Conservation (phyloP, 64 coral and sea anemone species). For the Stichodactyla helianthus region DNA sequence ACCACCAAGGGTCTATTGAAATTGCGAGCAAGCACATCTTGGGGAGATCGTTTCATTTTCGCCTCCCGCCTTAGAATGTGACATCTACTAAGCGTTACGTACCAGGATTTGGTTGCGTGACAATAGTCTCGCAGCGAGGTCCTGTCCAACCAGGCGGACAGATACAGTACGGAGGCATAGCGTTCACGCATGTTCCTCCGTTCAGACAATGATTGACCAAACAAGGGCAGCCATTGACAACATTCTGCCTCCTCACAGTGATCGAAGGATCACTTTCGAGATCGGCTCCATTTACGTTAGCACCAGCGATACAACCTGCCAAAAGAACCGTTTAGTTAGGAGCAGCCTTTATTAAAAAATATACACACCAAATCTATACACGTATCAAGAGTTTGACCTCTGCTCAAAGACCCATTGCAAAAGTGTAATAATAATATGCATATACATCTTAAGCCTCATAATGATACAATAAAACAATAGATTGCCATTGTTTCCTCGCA, state of each 20-base stretch:
- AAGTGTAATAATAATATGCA: too few relatives aligned
- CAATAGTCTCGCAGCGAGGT: conserved; percentile 22
- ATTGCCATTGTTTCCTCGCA: too few relatives aligned
- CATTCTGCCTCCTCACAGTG: conserved; percentile 65
- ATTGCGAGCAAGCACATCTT: too few relatives aligned
- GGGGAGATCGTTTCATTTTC: too few relatives aligned
- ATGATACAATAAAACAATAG: too few relatives aligned
- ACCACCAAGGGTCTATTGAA: too few relatives aligned
- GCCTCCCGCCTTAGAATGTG: not conserved
- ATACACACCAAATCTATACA: too few relatives aligned
- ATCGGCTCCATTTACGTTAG: conserved; percentile 76
- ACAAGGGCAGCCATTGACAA: conserved; percentile 83
- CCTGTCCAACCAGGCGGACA: conserved; percentile 76
- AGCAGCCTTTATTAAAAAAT: not conserved
- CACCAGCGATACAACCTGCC: conserved; percentile 71
- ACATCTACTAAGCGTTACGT: conserved; percentile 26
- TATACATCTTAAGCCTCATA: too few relatives aligned
- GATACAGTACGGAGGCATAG: conserved; percentile 54
- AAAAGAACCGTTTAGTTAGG: not conserved
- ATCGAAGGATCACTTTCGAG: conserved; percentile 72
- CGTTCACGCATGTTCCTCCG: conserved; percentile 70
- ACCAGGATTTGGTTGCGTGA: conserved; percentile 44
- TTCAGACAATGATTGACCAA: conserved; percentile 34
- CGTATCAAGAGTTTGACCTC: too few relatives aligned
- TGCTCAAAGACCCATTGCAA: too few relatives aligned